Evolutionary conservation across 2,888 invertebrate genomes (phyloP).

Genomic region (Diadegma fenestrale): DNA sequence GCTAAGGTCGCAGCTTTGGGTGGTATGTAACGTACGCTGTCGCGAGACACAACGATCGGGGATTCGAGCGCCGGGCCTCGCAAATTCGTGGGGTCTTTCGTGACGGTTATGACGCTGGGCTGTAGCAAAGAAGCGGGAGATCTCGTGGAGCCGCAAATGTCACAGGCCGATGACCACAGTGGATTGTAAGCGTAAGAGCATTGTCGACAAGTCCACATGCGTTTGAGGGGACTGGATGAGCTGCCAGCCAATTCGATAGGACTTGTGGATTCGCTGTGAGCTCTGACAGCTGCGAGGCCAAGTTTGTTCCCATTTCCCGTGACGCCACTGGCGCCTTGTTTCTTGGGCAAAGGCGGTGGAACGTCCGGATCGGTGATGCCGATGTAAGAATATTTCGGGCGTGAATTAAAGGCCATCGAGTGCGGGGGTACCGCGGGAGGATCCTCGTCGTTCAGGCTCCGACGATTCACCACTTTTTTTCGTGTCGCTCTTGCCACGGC

Average conservation of each 20-base stretch:
- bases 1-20: constrained; percentile 83
- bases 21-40: constrained; percentile 84
- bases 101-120: constrained; percentile 90
- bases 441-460: constrained; percentile 86
- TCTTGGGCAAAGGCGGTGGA: constrained; percentile 83
- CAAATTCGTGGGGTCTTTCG: constrained; percentile 85
- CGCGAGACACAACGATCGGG: constrained; percentile 83
- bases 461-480: constrained; percentile 84
- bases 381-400: constrained; percentile 82
- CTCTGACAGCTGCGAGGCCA: constrained; percentile 72
- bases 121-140: constrained; percentile 88
- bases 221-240: constrained; percentile 79
- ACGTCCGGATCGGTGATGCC: constrained; percentile 82
- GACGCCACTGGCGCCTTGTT: constrained; percentile 76
- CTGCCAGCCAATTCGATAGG: constrained; percentile 72
- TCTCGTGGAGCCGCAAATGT: constrained; percentile 91
- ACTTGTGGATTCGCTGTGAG: constrained; percentile 81
- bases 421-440: constrained; percentile 86
- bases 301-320: constrained; percentile 71
- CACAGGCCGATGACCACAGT: constrained; percentile 92
- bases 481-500: constrained; percentile 84
- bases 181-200: constrained; percentile 96
- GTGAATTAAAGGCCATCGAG: constrained; percentile 82
- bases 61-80: constrained; percentile 79
- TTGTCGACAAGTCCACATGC: constrained; percentile 95